Base-by-base conservation (phyloP, 2,797 vertebrate species). In the Oreonectes daqikongensis region DNA sequence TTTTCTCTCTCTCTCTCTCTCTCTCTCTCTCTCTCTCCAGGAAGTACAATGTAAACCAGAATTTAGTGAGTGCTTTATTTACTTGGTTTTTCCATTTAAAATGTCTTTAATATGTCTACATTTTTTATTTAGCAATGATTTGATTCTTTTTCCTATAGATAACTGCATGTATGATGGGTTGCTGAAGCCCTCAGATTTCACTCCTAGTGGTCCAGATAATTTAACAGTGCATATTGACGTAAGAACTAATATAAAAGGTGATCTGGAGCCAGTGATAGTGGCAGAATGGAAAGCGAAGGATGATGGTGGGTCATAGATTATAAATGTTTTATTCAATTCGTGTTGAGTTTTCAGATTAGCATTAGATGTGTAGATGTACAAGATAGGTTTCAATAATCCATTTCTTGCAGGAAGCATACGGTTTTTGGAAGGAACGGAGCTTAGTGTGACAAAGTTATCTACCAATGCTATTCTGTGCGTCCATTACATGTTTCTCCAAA, bases 391-490 rank as follows among this genome's bases (percentile, higher is more conserved):
- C 26, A 28, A 10, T 20, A 9, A 44, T 48, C 12, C 5, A 28
- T 48, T 70, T 64, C 5, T 79, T 67, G 40, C 81, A 93, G 92
- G 92, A 26, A 91, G 92, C 15, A 90, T 92, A 55, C 0, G 0
- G 0, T 50, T 20, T 69, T 78, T 94, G 48, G 88, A 26, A 0
- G 92, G 91, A 84, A 89, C 89, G 0, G 89, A 91, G 81, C 64
- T 93, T 7, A 83, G 89, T 0, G 81, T 93, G 3, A 38, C 89
- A 30, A 75, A 81, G 50, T 1, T 0, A 1, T 55, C 85, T 24
- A 90, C 83, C 55, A 91, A 92, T 53, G 28, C 88, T 64, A 80
- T 88, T 59, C 22, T 88, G 15, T 94, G 93, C 68, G 81, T 93
- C 22, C 86, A 88, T 44, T 93, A 90, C 66, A 74, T 80, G 1